phyloP scores from a whole-genome alignment of 1,140 invertebrate genomes.

The Ectropis grisescens region DNA sequence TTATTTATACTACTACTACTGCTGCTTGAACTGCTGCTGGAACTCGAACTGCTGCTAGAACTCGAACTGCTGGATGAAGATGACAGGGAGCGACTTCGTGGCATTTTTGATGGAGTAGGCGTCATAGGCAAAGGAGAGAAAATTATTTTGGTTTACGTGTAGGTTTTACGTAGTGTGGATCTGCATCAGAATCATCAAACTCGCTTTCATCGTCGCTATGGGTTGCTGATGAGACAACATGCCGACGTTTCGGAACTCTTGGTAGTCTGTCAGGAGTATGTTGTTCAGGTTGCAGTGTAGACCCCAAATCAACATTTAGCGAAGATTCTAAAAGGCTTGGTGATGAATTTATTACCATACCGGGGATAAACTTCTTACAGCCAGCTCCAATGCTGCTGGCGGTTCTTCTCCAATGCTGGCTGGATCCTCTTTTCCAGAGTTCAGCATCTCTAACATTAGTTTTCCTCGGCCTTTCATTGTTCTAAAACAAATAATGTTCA shows the following conservation, averaged over 20 bases:
- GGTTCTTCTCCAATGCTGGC: no score
- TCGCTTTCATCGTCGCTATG: constrained; percentile 6
- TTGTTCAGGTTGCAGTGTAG: no score
- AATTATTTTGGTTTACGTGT: constrained; percentile 5
- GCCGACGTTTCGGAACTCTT: constrained; percentile 4
- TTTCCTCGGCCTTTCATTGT: constrained; percentile 6
- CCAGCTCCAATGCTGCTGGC: no score
- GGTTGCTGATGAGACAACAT: constrained; percentile 3
- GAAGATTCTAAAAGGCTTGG: constrained; percentile 4
- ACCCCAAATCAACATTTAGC: constrained; percentile 3
- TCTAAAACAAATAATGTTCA: constrained; percentile 6
- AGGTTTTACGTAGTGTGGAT: constrained; percentile 7
- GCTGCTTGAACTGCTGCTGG: no score
- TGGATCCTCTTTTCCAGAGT: no score
- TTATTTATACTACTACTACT: constrained; percentile 1
- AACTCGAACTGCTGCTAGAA: no score
- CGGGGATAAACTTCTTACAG: not conserved
- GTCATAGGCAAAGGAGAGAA: constrained; percentile 5
- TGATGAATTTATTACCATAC: constrained; percentile 5
- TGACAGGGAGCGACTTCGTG: constrained; percentile 2
- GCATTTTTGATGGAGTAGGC: no score
- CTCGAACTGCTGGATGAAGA: constrained; percentile 1
- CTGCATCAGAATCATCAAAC: constrained; percentile 7
- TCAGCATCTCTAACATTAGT: not conserved
- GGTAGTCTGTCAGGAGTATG: not conserved